phyloP scores from a whole-genome alignment of 2,797 vertebrate species.

The Galagoides demidoff region DNA sequence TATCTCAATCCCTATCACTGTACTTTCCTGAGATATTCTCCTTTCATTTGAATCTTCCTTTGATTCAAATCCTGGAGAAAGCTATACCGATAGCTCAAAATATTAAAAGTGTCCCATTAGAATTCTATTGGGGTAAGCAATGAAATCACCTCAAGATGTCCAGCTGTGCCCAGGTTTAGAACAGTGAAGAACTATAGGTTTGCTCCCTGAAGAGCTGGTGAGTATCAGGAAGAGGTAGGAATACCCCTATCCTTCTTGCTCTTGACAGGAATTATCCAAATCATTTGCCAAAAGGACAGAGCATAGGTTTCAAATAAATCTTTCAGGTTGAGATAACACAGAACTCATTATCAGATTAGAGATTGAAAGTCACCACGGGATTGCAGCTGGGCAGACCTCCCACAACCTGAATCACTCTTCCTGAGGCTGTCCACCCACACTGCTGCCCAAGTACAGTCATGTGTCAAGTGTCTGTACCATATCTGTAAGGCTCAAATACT shows the following conservation, averaged over 20 bases:
- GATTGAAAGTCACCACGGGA: constrained; percentile 59
- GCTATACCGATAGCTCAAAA: background rate
- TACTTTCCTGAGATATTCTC: constrained; percentile 54
- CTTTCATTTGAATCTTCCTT: constrained; percentile 49
- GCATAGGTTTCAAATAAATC: constrained; percentile 57
- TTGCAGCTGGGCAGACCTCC: constrained; percentile 51
- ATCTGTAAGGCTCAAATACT: background rate
- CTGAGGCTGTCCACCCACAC: constrained; percentile 63
- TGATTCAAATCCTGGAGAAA: constrained; percentile 41
- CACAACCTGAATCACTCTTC: constrained; percentile 56
- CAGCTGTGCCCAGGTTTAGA: background rate
- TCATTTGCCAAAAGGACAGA: constrained; percentile 66
- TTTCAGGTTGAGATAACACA: constrained; percentile 60
- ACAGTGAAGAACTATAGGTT: background rate
- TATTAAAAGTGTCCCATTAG: background rate
- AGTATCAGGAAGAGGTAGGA: constrained; percentile 7
- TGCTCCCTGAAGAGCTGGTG: constrained; percentile 29
- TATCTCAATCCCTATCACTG: background rate
- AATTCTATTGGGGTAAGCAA: background rate
- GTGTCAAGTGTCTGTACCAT: constrained; percentile 49
- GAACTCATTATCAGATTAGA: constrained; percentile 71
- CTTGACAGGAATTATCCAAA: constrained; percentile 59
- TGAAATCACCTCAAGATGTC: constrained; percentile 24
- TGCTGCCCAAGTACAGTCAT: background rate
- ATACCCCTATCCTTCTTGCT: constrained; percentile 45